phyloP scores from a whole-genome alignment of 2,113 vertebrate genomes.

The Anthoscopus minutus region DNA sequence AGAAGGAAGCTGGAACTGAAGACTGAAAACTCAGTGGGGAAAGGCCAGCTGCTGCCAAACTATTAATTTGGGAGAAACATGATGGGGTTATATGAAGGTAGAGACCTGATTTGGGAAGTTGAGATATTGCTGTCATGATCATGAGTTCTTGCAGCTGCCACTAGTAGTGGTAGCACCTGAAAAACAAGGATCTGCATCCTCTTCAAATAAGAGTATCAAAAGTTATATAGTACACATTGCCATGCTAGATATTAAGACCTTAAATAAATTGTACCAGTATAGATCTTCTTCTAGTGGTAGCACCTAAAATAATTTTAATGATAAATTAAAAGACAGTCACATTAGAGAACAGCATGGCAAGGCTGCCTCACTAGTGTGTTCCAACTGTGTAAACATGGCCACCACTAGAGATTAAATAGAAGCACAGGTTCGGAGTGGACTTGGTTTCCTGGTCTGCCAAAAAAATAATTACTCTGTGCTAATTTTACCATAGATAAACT shows the following conservation, averaged over 20 bases:
- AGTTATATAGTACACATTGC: neutral
- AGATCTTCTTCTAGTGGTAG: neutral
- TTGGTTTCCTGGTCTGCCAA: neutral
- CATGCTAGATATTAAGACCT: neutral
- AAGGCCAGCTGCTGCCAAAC: neutral
- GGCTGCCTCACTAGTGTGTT: neutral
- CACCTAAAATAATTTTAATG: neutral
- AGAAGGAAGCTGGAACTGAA: neutral
- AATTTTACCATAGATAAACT: neutral
- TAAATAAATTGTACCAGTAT: neutral
- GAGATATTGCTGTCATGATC: neutral
- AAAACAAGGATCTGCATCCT: neutral
- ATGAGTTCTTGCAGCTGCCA: neutral
- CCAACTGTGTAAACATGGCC: neutral
- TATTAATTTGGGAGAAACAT: fast-evolving
- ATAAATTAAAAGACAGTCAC: neutral
- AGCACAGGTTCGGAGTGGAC: neutral
- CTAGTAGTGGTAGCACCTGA: neutral
- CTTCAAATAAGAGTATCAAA: neutral
- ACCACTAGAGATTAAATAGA: neutral
- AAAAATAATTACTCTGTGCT: neutral
- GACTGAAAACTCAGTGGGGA: neutral
- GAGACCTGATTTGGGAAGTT: neutral
- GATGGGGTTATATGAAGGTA: neutral
- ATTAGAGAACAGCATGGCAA: neutral